Conservation (phyloP, 2,797 vertebrate genomes). For the Ispidina picta region DNA sequence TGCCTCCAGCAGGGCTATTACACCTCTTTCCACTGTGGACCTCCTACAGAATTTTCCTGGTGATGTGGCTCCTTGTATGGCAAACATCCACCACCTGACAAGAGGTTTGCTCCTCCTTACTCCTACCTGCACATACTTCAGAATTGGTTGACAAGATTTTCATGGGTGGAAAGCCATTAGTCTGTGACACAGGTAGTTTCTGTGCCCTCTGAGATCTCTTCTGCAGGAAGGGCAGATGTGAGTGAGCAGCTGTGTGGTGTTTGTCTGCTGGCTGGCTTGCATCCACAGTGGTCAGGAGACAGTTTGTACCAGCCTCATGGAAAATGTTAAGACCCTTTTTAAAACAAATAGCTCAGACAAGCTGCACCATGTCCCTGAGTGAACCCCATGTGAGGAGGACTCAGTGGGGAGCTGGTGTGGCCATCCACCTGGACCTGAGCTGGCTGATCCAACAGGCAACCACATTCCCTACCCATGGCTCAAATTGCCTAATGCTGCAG, state of each 20-base stretch:
- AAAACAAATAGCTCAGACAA: not conserved
- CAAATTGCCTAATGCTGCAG: not conserved
- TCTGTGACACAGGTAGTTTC: not conserved
- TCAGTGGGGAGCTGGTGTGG: not conserved
- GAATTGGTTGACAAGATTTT: not conserved
- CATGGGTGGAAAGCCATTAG: not conserved
- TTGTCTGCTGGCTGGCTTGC: not conserved
- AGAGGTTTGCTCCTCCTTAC: not conserved
- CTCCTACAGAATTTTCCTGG: not conserved
- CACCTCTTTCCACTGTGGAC: not conserved
- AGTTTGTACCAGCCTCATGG: not conserved
- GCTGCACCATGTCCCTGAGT: not conserved
- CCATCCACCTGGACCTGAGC: not conserved
- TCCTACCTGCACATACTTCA: not conserved
- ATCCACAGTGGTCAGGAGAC: not conserved
- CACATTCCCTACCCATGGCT: not conserved
- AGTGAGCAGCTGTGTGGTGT: not conserved
- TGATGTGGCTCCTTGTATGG: not conserved
- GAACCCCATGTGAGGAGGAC: not conserved
- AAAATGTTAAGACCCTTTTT: not conserved
- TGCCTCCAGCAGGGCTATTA: not conserved
- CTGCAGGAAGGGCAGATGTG: not conserved
- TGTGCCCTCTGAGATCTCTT: not conserved
- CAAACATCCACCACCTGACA: not conserved
- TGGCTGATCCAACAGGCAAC: not conserved